Evolutionary conservation across 2,888 invertebrate species (phyloP).

Genomic region (Synanthedon andrenaeformis): DNA sequence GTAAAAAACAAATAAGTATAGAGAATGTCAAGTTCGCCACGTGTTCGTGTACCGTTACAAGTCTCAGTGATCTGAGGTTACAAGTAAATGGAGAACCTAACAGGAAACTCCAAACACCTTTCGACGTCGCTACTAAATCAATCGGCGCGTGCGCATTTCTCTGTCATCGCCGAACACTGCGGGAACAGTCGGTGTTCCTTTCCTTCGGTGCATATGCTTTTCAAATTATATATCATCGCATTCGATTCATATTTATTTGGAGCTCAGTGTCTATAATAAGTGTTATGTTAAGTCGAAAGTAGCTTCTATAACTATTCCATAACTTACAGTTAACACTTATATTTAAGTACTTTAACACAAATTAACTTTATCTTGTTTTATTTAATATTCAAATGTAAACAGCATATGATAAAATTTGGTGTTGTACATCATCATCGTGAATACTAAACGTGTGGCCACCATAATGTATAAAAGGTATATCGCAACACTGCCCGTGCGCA

Average conservation of each 20-base stretch:
- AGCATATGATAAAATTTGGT: too few species aligned
- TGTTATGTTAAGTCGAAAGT: not conserved
- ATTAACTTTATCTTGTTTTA: too few species aligned
- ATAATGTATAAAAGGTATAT: not conserved
- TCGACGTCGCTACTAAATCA: constrained; percentile 31
- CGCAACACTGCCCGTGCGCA: constrained; percentile 11
- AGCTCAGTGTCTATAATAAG: not conserved
- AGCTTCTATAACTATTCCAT: too few species aligned
- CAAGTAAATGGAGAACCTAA: not conserved
- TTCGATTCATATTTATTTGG: not conserved
- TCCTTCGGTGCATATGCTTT: not conserved
- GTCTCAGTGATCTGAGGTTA: too few species aligned
- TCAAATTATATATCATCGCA: not conserved
- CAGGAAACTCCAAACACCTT: not conserved
- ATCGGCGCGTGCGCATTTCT: constrained; percentile 41
- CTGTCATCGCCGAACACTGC: constrained; percentile 31
- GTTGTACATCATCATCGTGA: too few species aligned
- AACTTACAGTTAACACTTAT: too few species aligned
- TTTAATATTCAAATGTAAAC: too few species aligned
- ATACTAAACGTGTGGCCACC: too few species aligned
- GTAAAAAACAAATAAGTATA: too few species aligned
- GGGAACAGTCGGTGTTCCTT: constrained; percentile 10
- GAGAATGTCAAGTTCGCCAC: too few species aligned
- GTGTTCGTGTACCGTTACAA: too few species aligned
- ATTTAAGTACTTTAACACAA: too few species aligned